Base-by-base conservation (phyloP, 2,797 vertebrate genomes). In the Erethizon dorsatum region DNA sequence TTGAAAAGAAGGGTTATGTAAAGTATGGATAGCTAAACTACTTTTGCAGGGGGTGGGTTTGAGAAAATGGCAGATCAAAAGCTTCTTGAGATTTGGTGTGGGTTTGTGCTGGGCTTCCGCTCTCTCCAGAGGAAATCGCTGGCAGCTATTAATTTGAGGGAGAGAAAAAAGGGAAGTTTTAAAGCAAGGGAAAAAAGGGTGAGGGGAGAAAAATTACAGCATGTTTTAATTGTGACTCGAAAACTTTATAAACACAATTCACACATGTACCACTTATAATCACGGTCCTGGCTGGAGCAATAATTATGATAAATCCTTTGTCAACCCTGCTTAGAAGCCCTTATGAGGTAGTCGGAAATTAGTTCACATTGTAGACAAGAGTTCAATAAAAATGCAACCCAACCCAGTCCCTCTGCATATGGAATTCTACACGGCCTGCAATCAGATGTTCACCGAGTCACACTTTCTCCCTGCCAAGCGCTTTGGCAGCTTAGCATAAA, bases 271-370 rank as follows among this genome's bases (percentile, higher is more conserved):
- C 91, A 71, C 98, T 98, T 98, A 98, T 96, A 99, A 98, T 98
- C 98, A 98, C 28, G 17, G 97, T 57, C 94, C 93, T 93, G 95
- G 98, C 97, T 97, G 93, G 97, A 96, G 95, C 97, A 97, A 98
- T 98, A 98, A 98, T 98, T 98, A 98, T 98, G 98, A 99, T 98
- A 98, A 98, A 99, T 98, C 98, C 98, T 98, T 98, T 98, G 98
- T 98, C 98, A 98, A 28, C 94, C 94, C 87, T 63, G 78, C 97
- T 98, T 97, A 97, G 97, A 98, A 98, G 97, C 97, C 98, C 97
- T 97, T 96, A 97, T 98, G 98, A 98, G 98, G 98, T 95, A 98
- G 98, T 98, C 97, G 93, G 98, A 98, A 98, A 98, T 98, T 96
- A 98, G 98, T 98, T 98, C 98, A 96, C 94, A 26, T 98, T 98